A percentile compares a stretch with the other conserved stretches of the same genome.
Conservation (phyloP, 2,797 vertebrate species). For the Trematocara caparti region DNA sequence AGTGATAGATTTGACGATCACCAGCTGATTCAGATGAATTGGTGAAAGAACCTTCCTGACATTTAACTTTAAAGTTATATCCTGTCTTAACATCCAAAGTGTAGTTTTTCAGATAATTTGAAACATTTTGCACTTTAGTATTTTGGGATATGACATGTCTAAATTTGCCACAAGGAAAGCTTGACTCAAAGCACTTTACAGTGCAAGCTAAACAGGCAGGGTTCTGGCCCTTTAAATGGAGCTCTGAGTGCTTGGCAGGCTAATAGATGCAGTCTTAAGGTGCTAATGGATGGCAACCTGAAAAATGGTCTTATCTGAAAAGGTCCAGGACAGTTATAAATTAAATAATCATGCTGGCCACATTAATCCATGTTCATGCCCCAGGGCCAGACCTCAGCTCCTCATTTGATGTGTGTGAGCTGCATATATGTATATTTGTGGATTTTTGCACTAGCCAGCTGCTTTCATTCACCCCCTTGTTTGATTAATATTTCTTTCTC, state of each 20-base stretch:
- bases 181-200: constrained; percentile 25
- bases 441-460: background rate
- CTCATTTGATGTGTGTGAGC: constrained; percentile 54
- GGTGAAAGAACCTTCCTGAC: background rate
- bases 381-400: constrained; percentile 51
- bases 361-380: constrained; percentile 72
- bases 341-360: constrained; percentile 68
- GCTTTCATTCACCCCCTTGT: background rate
- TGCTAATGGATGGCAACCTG: constrained; percentile 74
- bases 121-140: background rate
- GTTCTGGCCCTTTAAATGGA: constrained; percentile 69
- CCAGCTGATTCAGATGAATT: background rate
- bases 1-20: background rate
- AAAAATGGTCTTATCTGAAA: constrained; percentile 78
- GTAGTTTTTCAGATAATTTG: background rate
- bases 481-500: background rate
- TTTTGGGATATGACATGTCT: background rate
- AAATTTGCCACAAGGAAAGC: constrained; percentile 10
- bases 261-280: constrained; percentile 74
- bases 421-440: background rate
- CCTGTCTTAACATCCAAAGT: background rate
- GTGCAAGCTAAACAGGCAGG: constrained; percentile 10
- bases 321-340: constrained; percentile 76
- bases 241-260: constrained; percentile 58
- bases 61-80: background rate